Evolutionary conservation across 2,113 vertebrate genomes (phyloP).

Genomic region (Cyphomyrus discorhynchus): DNA sequence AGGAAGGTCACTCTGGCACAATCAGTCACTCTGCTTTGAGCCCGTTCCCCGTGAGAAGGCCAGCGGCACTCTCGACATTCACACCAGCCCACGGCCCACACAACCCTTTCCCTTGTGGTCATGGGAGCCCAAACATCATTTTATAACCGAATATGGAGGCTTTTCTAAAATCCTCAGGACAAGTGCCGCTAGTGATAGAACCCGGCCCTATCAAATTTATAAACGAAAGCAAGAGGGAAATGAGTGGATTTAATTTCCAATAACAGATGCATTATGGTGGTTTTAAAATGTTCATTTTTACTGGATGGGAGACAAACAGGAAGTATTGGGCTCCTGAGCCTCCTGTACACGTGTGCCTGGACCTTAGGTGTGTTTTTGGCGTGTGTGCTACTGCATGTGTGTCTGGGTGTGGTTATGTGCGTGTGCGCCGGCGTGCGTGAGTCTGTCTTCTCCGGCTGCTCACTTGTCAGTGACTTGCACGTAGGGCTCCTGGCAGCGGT

Average conservation of each 20-base stretch:
- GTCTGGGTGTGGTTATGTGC: neutral
- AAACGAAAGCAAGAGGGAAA: neutral
- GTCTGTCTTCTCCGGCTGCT: constrained; percentile 42
- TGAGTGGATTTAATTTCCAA: neutral
- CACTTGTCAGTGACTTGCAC: constrained; percentile 81
- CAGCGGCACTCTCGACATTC: neutral
- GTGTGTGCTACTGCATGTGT: neutral
- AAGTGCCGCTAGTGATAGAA: neutral
- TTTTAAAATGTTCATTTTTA: neutral
- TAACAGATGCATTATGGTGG: neutral
- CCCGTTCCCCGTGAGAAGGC: neutral
- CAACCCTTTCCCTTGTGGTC: neutral
- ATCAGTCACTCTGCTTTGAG: neutral
- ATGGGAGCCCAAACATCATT: neutral
- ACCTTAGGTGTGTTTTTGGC: neutral
- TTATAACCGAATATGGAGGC: neutral
- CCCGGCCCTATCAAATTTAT: no score
- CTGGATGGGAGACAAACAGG: neutral
- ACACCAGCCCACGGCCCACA: neutral
- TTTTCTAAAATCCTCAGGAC: neutral
- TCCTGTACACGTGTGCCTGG: neutral
- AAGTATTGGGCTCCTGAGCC: neutral
- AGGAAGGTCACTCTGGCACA: neutral
- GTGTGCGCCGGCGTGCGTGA: neutral
- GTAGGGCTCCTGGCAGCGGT: constrained; percentile 78